phyloP scores from a whole-genome alignment of 1,140 invertebrate species.

The Drosophila auraria region DNA sequence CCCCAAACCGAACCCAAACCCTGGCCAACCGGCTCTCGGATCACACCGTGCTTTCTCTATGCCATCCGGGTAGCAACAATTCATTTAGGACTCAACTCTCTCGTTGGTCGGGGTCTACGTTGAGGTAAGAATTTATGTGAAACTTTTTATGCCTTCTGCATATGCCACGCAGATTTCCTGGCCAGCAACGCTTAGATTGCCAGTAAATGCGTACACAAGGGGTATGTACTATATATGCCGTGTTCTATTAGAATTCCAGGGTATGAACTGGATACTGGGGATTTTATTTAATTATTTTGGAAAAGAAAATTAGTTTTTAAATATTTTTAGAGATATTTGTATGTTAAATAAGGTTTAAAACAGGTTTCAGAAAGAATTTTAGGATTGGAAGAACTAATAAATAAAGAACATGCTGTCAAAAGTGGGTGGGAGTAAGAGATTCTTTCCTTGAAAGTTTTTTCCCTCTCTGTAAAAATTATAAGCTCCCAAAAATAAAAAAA shows the following conservation, averaged over 20 bases:
- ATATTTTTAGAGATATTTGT: neutral
- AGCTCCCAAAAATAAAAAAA: neutral
- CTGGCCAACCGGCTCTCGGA: constrained; percentile 9
- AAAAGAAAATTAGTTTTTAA: too few species aligned
- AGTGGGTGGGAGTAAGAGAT: too few species aligned
- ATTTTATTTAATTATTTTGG: too few species aligned
- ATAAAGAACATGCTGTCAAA: too few species aligned
- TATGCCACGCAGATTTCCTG: constrained; percentile 47
- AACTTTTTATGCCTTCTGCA: constrained; percentile 73
- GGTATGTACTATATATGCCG: neutral
- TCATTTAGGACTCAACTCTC: constrained; percentile 58
- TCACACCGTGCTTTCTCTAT: constrained; percentile 1
- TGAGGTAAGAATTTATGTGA: constrained; percentile 66
- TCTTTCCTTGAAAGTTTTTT: too few species aligned
- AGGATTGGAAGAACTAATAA: too few species aligned
- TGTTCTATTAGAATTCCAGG: neutral
- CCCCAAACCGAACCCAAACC: neutral
- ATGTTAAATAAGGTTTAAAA: too few species aligned
- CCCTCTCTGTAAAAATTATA: neutral
- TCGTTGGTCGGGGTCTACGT: constrained; percentile 19
- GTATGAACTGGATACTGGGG: too few species aligned
- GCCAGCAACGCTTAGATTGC: constrained; percentile 16
- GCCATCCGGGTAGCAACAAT: constrained; percentile 59
- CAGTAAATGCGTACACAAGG: constrained; percentile 35
- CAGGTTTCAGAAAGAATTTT: too few species aligned